Conservation (phyloP, 2,888 invertebrate species). For the Drosophila mettleri region DNA sequence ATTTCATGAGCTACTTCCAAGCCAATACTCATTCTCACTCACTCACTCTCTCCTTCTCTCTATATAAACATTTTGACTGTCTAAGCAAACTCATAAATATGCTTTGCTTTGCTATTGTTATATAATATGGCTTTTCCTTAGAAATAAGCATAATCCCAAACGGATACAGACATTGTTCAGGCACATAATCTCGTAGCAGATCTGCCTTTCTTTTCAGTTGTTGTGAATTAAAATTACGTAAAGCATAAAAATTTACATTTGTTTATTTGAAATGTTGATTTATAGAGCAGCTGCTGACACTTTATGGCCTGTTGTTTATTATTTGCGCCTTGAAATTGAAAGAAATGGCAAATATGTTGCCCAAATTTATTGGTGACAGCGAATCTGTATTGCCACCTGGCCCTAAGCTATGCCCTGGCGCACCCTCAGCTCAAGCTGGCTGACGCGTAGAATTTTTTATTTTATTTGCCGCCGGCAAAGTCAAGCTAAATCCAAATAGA, state of each 20-base stretch:
- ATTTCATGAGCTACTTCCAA: background rate
- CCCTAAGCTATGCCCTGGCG: background rate
- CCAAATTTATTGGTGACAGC: slow-evolving; percentile 75
- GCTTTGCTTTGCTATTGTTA: background rate
- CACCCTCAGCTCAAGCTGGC: background rate
- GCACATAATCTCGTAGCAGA: background rate
- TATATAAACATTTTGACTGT: background rate
- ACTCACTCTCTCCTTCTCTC: background rate
- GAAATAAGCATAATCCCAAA: slow-evolving; percentile 1
- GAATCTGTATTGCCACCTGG: slow-evolving; percentile 58
- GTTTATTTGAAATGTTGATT: slow-evolving; percentile 31
- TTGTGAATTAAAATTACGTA: background rate
- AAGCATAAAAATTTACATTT: slow-evolving; percentile 7
- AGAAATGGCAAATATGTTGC: slow-evolving; percentile 61
- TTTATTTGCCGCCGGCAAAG: slow-evolving; percentile 35
- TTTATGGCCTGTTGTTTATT: slow-evolving; percentile 47
- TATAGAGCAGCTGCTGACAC: slow-evolving; percentile 33
- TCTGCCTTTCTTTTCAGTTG: background rate
- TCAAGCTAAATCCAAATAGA: slow-evolving; percentile 55
- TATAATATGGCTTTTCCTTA: slow-evolving; percentile 3
- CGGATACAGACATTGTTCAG: background rate
- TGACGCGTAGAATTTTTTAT: slow-evolving; percentile 35
- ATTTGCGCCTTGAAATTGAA: slow-evolving; percentile 64
- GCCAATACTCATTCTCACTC: background rate
- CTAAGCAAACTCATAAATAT: background rate